Percentiles rank a stretch among this genome's conserved stretches.
Evolutionary conservation across 2,797 vertebrate genomes (phyloP).

Genomic region (Eulemur mongoz): DNA sequence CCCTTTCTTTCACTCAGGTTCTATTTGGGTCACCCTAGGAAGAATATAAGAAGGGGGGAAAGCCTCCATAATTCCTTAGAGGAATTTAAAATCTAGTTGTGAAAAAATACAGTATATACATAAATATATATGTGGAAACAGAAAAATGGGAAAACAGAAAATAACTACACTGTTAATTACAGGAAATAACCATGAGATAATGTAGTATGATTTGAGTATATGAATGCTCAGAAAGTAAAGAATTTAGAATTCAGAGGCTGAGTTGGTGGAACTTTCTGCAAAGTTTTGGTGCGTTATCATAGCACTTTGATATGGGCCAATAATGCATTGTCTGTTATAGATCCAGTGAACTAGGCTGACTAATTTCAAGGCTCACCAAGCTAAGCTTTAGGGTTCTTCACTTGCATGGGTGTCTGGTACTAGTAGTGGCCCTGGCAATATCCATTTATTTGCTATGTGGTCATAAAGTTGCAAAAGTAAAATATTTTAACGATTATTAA

Average conservation of each 20-base stretch:
- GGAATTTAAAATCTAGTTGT: background rate
- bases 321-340: background rate
- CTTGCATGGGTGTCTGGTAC: background rate
- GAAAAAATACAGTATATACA: background rate
- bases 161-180: background rate
- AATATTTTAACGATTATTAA: background rate
- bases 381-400: background rate
- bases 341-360: background rate
- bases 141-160: background rate
- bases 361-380: background rate
- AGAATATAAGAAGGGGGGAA: background rate
- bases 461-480: background rate
- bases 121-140: background rate
- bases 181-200: background rate
- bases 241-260: background rate
- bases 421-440: background rate
- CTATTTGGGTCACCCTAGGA: background rate
- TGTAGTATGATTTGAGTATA: background rate
- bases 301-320: background rate
- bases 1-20: background rate
- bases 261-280: background rate
- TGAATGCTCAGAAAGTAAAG: background rate
- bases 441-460: background rate
- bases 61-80: background rate
- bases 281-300: background rate